Conservation (phyloP, 2,888 invertebrate species). For the Aricia artaxerxes region DNA sequence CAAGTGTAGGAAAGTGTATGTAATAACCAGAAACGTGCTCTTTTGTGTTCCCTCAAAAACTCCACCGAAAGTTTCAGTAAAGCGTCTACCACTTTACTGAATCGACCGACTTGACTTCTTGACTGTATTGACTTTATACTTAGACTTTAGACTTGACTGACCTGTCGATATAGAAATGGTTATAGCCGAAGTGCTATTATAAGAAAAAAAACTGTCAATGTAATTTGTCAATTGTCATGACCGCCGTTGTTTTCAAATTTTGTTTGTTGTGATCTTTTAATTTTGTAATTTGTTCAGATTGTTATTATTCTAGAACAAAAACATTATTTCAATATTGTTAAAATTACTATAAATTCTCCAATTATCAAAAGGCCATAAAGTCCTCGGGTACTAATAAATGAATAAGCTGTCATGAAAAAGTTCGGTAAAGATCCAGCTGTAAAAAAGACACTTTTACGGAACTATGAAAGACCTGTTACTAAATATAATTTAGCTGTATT, state of each 20-base stretch:
- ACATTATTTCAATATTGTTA: not conserved
- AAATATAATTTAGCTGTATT: slow-evolving; percentile 48
- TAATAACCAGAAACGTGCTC: no score
- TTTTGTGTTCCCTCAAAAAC: no score
- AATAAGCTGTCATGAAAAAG: slow-evolving; percentile 50
- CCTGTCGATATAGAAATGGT: no score
- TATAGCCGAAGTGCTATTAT: no score
- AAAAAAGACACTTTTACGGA: slow-evolving; percentile 66
- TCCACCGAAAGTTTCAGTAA: no score
- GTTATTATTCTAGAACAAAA: not conserved
- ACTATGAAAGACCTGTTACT: slow-evolving; percentile 57
- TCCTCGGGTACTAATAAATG: not conserved
- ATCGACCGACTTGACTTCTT: no score
- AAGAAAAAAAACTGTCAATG: no score
- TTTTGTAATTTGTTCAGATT: not conserved
- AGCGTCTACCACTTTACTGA: no score
- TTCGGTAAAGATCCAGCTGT: slow-evolving; percentile 60
- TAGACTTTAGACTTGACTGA: no score
- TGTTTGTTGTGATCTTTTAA: not conserved
- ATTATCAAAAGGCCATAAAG: not conserved
- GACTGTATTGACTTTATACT: no score
- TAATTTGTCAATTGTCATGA: no score
- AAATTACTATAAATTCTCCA: not conserved
- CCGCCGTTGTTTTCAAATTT: not conserved
- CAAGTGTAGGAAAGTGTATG: no score